These are phyloP conservation scores for Linurgus olivaceus DNA, from an alignment of 2,797 vertebrate species.

Conservation along the genomic window DNA sequence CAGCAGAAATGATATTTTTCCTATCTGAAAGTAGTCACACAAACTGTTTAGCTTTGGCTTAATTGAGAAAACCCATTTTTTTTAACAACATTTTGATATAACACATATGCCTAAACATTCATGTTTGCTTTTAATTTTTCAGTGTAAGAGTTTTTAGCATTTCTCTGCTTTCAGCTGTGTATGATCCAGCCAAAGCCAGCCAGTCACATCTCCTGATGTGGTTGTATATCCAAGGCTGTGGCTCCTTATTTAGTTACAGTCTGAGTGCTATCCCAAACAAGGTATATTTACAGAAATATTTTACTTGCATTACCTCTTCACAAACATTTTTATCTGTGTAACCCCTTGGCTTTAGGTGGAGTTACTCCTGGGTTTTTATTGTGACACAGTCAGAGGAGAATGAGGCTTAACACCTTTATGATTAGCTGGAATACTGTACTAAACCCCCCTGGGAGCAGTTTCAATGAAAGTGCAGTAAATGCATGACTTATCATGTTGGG, in stretches of 20 bases:
- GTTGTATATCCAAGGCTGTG: neutral
- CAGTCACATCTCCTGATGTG: neutral
- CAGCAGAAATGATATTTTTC: neutral
- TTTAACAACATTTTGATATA: neutral
- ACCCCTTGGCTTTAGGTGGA: neutral
- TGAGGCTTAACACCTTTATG: neutral
- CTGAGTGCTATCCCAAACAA: neutral
- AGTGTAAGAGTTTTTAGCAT: neutral
- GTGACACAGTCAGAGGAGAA: neutral
- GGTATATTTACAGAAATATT: neutral
- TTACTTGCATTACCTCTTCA: neutral
- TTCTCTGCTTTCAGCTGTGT: neutral
- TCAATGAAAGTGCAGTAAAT: neutral
- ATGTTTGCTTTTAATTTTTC: neutral
- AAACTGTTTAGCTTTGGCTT: neutral
- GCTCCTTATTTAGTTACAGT: neutral
- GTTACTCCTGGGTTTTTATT: neutral
- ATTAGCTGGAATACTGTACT: neutral
- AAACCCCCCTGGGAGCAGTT: neutral
- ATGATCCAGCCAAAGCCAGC: neutral
- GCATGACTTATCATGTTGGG: neutral
- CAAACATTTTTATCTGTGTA: neutral
- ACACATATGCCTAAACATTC: neutral
- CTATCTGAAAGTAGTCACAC: neutral
- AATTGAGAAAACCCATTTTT: neutral